A percentile compares a stretch with the other conserved stretches of the same genome.
Conservation (phyloP, 2,888 invertebrate species). For the Tetanocera ferruginea region DNA sequence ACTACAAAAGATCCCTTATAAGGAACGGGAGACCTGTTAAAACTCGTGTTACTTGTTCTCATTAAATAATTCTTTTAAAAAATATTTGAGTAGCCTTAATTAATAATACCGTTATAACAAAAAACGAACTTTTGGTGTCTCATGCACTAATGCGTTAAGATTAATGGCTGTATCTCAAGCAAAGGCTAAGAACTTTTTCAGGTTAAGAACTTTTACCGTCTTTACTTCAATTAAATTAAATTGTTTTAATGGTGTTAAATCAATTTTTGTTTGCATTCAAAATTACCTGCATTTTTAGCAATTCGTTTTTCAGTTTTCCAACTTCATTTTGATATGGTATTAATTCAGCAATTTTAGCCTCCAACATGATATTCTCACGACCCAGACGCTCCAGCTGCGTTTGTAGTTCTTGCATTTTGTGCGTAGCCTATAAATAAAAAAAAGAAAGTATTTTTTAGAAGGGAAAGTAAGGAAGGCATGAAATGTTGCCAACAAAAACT, state of each 20-base stretch:
- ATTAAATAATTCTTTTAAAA: too few species aligned
- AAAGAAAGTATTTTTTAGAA: slow-evolving; percentile 4
- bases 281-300: slow-evolving; percentile 78
- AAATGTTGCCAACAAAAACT: slow-evolving; percentile 25
- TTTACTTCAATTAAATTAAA: too few species aligned
- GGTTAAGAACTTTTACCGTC: too few species aligned
- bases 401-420: slow-evolving; percentile 75
- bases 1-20: too few species aligned
- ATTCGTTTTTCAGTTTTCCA: slow-evolving; percentile 77
- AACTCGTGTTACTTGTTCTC: too few species aligned
- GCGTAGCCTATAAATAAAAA: slow-evolving; percentile 58
- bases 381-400: slow-evolving; percentile 76
- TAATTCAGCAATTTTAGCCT: slow-evolving; percentile 75
- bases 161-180: too few species aligned
- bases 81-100: too few species aligned
- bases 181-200: too few species aligned
- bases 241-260: too few species aligned
- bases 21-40: too few species aligned
- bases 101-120: too few species aligned
- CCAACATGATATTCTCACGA: slow-evolving; percentile 77
- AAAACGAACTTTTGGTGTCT: background rate
- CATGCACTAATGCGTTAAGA: background rate
- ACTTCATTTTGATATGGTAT: slow-evolving; percentile 78
- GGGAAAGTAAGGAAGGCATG: background rate
- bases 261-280: background rate